phyloP scores from a whole-genome alignment of 2,113 vertebrate species.

The Carassius carassius region DNA sequence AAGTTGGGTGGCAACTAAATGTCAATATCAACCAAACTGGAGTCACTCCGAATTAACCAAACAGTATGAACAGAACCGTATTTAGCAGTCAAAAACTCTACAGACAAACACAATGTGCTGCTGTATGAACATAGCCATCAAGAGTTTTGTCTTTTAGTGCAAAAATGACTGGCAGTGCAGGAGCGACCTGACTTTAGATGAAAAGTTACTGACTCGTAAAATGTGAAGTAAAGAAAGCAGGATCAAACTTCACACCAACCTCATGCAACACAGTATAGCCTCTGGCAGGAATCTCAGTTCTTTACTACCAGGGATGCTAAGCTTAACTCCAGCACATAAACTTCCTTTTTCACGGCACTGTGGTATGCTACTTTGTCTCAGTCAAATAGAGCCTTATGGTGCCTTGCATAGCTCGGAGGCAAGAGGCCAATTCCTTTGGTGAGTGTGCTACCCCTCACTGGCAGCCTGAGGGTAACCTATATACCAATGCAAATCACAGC shows the following conservation, averaged over 20 bases:
- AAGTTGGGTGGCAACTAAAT: neutral
- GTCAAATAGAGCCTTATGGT: conserved; percentile 58
- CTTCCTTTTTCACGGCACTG: conserved; percentile 38
- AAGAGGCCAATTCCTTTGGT: conserved; percentile 44
- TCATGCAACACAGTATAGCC: conserved; percentile 25
- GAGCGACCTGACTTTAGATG: neutral
- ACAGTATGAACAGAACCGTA: neutral
- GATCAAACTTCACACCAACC: conserved; percentile 2
- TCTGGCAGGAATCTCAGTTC: conserved; percentile 33
- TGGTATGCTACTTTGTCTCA: conserved; percentile 56
- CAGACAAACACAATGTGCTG: neutral
- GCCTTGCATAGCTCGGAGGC: conserved; percentile 53
- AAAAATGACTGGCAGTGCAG: conserved; percentile 6
- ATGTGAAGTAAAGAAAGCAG: conserved; percentile 6
- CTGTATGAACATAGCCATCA: neutral
- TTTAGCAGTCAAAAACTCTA: neutral
- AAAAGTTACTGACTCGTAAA: conserved; percentile 6
- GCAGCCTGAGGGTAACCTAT: conserved; percentile 68
- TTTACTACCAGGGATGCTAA: conserved; percentile 10
- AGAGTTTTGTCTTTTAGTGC: neutral
- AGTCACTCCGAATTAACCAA: neutral
- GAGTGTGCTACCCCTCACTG: conserved; percentile 55
- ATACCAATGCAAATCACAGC: conserved; percentile 73
- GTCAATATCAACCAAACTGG: neutral
- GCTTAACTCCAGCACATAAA: conserved; percentile 51